Evolutionary conservation across 2,888 invertebrate species (phyloP).

Genomic region (Apodemia duryi): DNA sequence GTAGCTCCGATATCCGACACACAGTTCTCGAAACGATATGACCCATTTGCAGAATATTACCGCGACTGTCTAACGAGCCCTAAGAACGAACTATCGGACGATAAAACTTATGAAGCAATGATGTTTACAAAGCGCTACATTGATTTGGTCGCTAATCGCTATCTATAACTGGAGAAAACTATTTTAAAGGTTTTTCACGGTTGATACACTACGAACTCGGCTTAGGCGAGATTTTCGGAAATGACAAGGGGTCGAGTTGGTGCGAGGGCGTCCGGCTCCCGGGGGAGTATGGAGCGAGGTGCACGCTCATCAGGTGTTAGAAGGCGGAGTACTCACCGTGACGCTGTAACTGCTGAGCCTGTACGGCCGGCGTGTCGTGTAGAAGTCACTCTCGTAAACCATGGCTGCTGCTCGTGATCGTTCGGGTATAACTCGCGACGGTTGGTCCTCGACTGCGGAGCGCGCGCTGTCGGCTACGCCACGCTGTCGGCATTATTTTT

Average conservation of each 20-base stretch:
- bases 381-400: slow-evolving; percentile 96
- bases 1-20: slow-evolving; percentile 66
- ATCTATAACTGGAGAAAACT: not conserved
- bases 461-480: slow-evolving; percentile 43
- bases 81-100: slow-evolving; percentile 30
- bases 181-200: not conserved
- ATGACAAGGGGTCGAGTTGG: slow-evolving; percentile 58
- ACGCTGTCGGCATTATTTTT: slow-evolving; percentile 65
- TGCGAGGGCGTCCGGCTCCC: slow-evolving; percentile 74
- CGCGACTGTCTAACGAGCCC: slow-evolving; percentile 38
- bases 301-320: slow-evolving; percentile 51
- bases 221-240: slow-evolving; percentile 42
- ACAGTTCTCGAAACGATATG: slow-evolving; percentile 58
- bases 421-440: slow-evolving; percentile 74
- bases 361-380: slow-evolving; percentile 91
- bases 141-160: slow-evolving; percentile 16
- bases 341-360: slow-evolving; percentile 90
- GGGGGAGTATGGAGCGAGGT: slow-evolving; percentile 64
- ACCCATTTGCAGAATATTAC: slow-evolving; percentile 63
- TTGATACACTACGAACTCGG: slow-evolving; percentile 31
- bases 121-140: slow-evolving; percentile 57
- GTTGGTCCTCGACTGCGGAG: slow-evolving; percentile 69
- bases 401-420: slow-evolving; percentile 80
- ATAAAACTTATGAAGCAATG: slow-evolving; percentile 54
- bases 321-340: slow-evolving; percentile 75